Conservation (phyloP, 2,113 vertebrate species). For the Paradisaea rubra region DNA sequence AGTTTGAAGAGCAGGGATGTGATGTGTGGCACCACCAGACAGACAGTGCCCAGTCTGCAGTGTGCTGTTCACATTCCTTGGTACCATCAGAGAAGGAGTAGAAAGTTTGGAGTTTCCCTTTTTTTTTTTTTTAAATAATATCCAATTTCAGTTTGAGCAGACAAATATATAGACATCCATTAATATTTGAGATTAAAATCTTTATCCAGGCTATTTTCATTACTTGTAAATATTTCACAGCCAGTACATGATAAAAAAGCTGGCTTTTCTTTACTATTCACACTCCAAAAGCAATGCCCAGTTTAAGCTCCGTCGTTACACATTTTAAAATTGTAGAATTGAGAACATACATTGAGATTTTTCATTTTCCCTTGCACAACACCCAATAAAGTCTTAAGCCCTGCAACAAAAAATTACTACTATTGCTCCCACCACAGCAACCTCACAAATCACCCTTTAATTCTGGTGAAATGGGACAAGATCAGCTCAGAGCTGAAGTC, state of each 20-base stretch:
- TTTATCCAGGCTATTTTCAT: background rate
- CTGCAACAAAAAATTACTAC: constrained; percentile 30
- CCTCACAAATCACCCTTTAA: constrained; percentile 58
- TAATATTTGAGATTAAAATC: background rate
- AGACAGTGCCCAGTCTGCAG: background rate
- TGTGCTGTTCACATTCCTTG: background rate
- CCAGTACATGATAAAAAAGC: background rate
- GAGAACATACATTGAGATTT: background rate
- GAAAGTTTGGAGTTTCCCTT: background rate
- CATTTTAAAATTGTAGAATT: background rate
- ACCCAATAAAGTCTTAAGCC: constrained; percentile 17
- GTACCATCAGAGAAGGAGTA: background rate
- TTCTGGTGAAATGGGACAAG: constrained; percentile 49
- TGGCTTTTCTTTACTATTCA: background rate
- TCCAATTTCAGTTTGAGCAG: background rate
- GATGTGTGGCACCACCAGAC: background rate
- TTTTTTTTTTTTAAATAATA: background rate
- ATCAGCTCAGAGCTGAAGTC: constrained; percentile 28
- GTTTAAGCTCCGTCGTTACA: background rate
- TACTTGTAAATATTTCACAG: background rate
- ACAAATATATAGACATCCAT: background rate
- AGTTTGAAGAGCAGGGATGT: background rate
- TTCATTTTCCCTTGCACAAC: constrained; percentile 27
- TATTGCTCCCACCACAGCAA: background rate
- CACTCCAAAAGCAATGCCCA: background rate